Base-by-base conservation (phyloP, 1,140 invertebrate genomes). In the Orchestia grillus region DNA sequence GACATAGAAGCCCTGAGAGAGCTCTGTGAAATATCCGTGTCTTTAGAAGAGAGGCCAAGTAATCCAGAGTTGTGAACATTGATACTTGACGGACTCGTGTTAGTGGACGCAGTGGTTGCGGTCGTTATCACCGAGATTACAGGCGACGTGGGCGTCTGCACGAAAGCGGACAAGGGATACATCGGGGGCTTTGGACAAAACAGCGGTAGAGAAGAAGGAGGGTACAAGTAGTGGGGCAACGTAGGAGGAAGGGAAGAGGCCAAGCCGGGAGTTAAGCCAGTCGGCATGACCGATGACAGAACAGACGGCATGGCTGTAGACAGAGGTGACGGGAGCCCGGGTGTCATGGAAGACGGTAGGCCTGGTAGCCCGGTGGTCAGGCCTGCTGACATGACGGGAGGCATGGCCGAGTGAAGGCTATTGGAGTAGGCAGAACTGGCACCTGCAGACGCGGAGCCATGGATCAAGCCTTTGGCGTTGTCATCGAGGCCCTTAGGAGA, bases 121-220 rank as follows among this genome's bases (percentile, higher is more conserved):
- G 92, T 45, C 0, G 92, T 94, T 1, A 94, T 94, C 8, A 94
- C 92, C 44, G 92, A 45, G 92, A 94, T 94, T 8, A 45, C 92
- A 40, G 92, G 92, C 6, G 92, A 47, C 15, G 92, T 94, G 1
- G 92, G 92, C 16, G 92, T 94, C 92, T 94, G 92, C 8, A 94
- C 92, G 44, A 94, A 94, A 16, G 92, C 92, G 11, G 92, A 47
- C 44, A 94, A 45, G 6, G 92, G 92, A 36, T 94, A 94, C 44
- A 94, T 45, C 0, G 92, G 92, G 40, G 92, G 92, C 40, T 94
- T 94, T 11, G 92, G 92, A 47, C 92, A 94, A n/a, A 94, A 94
- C 11, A 94, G 92, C 15, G 92, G 92, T 44, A 45, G 19, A 94
- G 92, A 45, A 16, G 92, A 45, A 8, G 92, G 44, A 94, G 92